A percentile compares a stretch with the other conserved stretches of the same genome.
These are phyloP conservation scores for Zaprionus vittiger DNA, from an alignment of 1,140 invertebrate species.

Conservation along the genomic window DNA sequence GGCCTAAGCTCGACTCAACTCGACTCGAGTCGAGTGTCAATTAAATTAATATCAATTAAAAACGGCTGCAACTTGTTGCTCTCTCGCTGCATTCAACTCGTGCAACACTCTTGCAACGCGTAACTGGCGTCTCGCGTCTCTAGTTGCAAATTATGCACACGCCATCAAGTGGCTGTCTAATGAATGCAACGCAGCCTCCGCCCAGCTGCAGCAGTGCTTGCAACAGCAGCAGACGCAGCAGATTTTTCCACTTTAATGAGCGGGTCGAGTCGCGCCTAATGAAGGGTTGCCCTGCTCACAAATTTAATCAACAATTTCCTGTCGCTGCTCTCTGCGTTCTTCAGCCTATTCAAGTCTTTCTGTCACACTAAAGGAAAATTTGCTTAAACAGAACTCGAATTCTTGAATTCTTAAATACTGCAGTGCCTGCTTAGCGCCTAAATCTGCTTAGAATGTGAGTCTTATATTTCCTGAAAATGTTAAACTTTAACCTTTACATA, in stretches of 20 bases:
- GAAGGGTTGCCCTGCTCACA: slow-evolving; percentile 58
- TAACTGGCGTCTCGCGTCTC: neutral
- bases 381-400: neutral
- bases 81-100: slow-evolving; percentile 26
- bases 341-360: slow-evolving; percentile 5
- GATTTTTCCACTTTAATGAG: slow-evolving; percentile 54
- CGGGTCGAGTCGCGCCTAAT: slow-evolving; percentile 57
- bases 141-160: slow-evolving; percentile 75
- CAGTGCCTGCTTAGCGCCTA: neutral
- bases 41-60: slow-evolving; percentile 83
- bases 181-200: slow-evolving; percentile 35
- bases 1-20: slow-evolving; percentile 67
- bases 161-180: slow-evolving; percentile 64
- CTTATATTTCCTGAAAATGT: neutral
- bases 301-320: slow-evolving; percentile 75
- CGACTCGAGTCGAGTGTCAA: slow-evolving; percentile 74
- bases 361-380: slow-evolving; percentile 25
- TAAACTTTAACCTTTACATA: no score
- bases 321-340: slow-evolving; percentile 35
- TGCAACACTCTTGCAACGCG: slow-evolving; percentile 25
- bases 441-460: neutral
- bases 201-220: neutral
- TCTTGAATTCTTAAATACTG: neutral
- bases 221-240: slow-evolving; percentile 16
- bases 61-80: slow-evolving; percentile 74